phyloP scores from a whole-genome alignment of 2,888 invertebrate species.

The Pycnomerus fuliginosus region DNA sequence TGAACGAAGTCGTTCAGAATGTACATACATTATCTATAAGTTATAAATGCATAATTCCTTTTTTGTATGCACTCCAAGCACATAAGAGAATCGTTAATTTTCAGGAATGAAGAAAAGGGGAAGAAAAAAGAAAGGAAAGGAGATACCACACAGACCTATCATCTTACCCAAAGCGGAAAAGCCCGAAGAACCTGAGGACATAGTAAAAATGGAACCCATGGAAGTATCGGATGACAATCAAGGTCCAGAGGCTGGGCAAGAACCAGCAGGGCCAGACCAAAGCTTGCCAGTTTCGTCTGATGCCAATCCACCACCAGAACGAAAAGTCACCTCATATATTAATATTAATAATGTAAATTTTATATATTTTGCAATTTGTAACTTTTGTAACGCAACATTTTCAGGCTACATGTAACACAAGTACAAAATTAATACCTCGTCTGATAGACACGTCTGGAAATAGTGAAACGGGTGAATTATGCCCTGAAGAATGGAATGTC shows the following conservation, averaged over 20 bases:
- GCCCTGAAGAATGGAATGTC: constrained; percentile 76
- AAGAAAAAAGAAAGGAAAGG: constrained; percentile 50
- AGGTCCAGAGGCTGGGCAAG: constrained; percentile 58
- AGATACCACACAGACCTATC: constrained; percentile 40
- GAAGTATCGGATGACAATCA: constrained; percentile 48
- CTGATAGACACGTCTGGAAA: constrained; percentile 60
- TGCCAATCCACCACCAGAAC: constrained; percentile 55
- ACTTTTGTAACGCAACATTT: too few relatives aligned
- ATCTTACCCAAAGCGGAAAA: constrained; percentile 33
- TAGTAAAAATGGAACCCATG: constrained; percentile 19
- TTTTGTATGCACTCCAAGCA: too few relatives aligned
- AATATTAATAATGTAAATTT: too few relatives aligned
- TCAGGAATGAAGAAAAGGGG: constrained; percentile 46
- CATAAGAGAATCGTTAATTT: constrained; percentile 4
- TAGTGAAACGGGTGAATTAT: constrained; percentile 57
- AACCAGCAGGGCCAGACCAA: constrained; percentile 60
- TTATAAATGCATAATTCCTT: too few relatives aligned
- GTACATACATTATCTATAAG: too few relatives aligned
- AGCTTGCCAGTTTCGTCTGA: constrained; percentile 52
- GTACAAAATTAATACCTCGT: constrained; percentile 63
- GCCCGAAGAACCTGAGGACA: constrained; percentile 33
- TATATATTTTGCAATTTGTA: too few relatives aligned
- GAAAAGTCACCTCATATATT: constrained; percentile 64
- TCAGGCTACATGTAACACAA: constrained; percentile 49
- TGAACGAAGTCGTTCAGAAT: too few relatives aligned